These are phyloP conservation scores for Ceuthmochares aereus DNA, from an alignment of 2,113 vertebrate species.

Conservation along the genomic window DNA sequence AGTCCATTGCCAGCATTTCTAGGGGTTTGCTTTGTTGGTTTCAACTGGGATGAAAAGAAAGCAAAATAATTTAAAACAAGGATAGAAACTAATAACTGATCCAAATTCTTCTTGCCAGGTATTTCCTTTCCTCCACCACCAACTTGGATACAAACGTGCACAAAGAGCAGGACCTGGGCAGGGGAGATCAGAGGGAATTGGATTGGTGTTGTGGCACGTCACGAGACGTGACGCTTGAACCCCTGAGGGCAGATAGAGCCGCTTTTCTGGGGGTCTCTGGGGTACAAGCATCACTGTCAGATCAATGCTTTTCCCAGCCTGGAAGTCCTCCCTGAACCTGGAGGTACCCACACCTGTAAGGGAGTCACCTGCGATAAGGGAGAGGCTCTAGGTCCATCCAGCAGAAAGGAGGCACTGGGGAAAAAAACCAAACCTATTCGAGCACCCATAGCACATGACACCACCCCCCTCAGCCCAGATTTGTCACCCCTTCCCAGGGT, in stretches of 20 bases:
- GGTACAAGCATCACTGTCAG: not conserved
- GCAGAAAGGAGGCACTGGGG: not conserved
- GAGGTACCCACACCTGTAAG: not conserved
- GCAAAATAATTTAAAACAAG: not conserved
- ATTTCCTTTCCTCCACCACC: not conserved
- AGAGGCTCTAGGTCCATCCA: not conserved
- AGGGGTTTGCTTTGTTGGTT: not conserved
- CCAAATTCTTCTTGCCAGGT: not conserved
- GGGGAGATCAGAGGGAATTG: not conserved
- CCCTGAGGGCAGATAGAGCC: not conserved
- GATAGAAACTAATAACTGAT: not conserved
- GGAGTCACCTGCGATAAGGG: not conserved
- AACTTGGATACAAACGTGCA: not conserved
- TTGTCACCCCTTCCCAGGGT: not conserved
- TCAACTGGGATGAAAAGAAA: not conserved
- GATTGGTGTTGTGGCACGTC: not conserved
- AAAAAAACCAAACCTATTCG: not conserved
- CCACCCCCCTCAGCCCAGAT: not conserved
- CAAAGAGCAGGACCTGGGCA: not conserved
- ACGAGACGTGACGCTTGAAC: not conserved
- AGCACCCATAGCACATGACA: not conserved
- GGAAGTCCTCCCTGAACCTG: not conserved
- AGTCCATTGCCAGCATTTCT: not conserved
- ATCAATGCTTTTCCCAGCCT: not conserved
- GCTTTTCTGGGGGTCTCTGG: not conserved